Evolutionary conservation across 2,888 invertebrate genomes (phyloP), one percentile per base, ranked within the genome.

Genomic region (Clostera curtula): DNA sequence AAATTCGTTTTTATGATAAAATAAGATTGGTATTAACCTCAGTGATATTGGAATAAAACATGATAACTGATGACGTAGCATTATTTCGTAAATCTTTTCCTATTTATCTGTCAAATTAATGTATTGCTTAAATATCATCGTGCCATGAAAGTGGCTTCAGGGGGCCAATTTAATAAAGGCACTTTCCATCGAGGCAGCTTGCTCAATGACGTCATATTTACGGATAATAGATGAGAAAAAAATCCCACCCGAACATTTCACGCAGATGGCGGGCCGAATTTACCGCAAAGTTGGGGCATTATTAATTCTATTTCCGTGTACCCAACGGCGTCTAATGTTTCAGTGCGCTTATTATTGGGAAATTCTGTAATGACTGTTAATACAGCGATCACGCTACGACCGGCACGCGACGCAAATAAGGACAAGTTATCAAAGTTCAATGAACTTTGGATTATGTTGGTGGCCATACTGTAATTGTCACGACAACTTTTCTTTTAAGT

Each of bases 341-440:
- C 67, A 63, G 49, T 46, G 45, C 56, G 59, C 68, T 73, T 76
- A 73, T 74, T 82, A 82, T 79, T 75, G 75, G 71, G 56, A 75
- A 72, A 73, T 77, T 75, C 66, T 68, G 69, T 79, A 79, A 79
- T 79, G 74, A 75, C 69, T 74, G 66, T 71, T 76, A 75, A 79
- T 74, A 65, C 61, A 63, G 60, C 65, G 66, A 67, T 46, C 77
- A 79, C 76, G 79, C 75, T 43, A 73, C 43, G 41, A 41, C 39
- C 39, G 56, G 55, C 79, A 80, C 79, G 80, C 79, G 61, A 79
- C 55, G 40, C 56, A 50, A 56, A 56, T 52, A 55, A 54, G 58
- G 48, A 57, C 53, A 53, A 58, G 41, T 50, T 47, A 54, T 44
- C 40, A 49, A 45, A 57, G 69, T 64, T 70, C 68, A 61, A 25